These are phyloP conservation scores for Orchesella flavescens DNA, from an alignment of 2,888 invertebrate genomes.

Conservation along the genomic window DNA sequence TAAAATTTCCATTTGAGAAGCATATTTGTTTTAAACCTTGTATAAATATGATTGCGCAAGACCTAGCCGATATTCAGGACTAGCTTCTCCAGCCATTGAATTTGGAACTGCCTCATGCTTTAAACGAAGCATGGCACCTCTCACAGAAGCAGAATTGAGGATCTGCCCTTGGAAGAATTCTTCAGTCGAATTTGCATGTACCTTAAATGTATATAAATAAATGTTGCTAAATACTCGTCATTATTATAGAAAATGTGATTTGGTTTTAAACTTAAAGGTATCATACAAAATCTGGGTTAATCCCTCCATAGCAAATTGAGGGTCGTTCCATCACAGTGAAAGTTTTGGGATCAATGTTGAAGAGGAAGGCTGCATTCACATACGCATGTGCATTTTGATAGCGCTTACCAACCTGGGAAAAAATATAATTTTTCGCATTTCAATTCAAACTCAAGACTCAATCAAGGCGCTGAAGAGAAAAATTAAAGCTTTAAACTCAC, in stretches of 20 bases:
- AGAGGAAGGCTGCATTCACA: conserved; percentile 83
- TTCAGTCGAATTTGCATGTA: conserved; percentile 79
- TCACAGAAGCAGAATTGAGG: conserved; percentile 75
- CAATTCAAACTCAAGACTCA: too few species aligned
- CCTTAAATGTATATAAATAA: too few species aligned
- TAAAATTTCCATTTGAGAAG: too few species aligned
- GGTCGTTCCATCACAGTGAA: conserved; percentile 75
- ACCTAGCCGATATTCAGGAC: conserved; percentile 22
- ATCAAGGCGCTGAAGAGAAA: too few species aligned
- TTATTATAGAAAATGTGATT: too few species aligned
- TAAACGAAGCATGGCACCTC: conserved; percentile 75
- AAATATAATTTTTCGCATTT: not conserved
- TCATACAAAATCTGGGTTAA: conserved; percentile 71
- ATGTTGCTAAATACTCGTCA: too few species aligned
- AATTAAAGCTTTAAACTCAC: conserved; percentile 72
- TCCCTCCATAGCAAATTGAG: conserved; percentile 74
- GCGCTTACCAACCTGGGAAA: conserved; percentile 81
- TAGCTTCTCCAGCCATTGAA: conserved; percentile 73
- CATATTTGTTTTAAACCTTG: conserved; percentile 11
- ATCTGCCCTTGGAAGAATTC: conserved; percentile 75
- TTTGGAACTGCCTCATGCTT: conserved; percentile 72
- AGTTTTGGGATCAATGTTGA: conserved; percentile 77
- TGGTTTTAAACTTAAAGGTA: too few species aligned
- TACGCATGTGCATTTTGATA: conserved; percentile 86
- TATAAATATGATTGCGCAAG: conserved; percentile 39